These are phyloP conservation scores for Chaetorhynchus papuensis DNA, from an alignment of 2,113 vertebrate species.

Conservation along the genomic window DNA sequence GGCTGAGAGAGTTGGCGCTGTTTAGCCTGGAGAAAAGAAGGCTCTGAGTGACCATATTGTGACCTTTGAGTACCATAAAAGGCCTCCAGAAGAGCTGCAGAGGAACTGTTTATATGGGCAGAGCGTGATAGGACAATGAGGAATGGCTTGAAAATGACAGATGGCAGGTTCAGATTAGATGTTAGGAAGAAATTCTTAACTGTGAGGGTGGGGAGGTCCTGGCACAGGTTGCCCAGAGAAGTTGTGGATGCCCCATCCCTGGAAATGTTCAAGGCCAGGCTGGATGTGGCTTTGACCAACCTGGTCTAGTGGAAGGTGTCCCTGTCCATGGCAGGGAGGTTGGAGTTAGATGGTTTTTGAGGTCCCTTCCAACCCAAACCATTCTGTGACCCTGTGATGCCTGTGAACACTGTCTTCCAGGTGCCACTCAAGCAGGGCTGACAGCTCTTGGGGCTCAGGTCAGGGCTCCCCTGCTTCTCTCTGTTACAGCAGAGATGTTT, in stretches of 20 bases:
- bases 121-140: accelerated
- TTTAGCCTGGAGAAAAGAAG: not conserved
- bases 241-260: not conserved
- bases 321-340: too few species aligned
- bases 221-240: not conserved
- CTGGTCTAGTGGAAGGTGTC: not conserved
- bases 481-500: not conserved
- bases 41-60: not conserved
- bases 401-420: not conserved
- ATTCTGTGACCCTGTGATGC: not conserved
- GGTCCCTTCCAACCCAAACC: not conserved
- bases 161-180: not conserved
- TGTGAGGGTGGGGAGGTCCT: not conserved
- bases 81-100: not conserved
- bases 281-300: not conserved
- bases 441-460: not conserved
- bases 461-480: not conserved
- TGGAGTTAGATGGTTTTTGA: not conserved
- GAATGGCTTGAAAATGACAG: not conserved
- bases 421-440: not conserved
- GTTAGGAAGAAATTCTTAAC: not conserved
- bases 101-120: not conserved
- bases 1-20: not conserved
- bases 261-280: not conserved
- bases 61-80: not conserved